phyloP scores from a whole-genome alignment of 1,140 invertebrate species.

The Telenomus remus region DNA sequence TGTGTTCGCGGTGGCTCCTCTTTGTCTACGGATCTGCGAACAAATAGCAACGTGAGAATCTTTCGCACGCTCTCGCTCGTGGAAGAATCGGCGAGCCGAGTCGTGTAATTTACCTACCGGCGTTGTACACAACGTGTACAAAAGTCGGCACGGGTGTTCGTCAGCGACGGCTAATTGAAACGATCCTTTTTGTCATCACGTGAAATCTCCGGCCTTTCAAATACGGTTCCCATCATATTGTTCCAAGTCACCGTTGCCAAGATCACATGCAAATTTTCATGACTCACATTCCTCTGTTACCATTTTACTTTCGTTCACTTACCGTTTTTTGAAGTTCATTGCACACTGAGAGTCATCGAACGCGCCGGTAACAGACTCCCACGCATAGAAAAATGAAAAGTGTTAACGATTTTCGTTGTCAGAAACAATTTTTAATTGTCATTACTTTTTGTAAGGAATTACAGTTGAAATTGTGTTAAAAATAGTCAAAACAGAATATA shows the following conservation, averaged over 20 bases:
- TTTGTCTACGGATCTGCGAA: conserved; percentile 46
- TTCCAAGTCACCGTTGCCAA: conserved; percentile 44
- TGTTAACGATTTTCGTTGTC: too few species aligned
- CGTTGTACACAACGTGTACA: conserved; percentile 41
- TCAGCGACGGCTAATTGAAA: conserved; percentile 48
- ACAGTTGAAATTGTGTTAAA: too few species aligned
- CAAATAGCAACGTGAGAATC: conserved; percentile 60
- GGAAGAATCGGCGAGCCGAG: conserved; percentile 19
- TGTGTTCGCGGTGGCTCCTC: conserved; percentile 5
- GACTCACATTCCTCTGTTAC: conserved; percentile 36
- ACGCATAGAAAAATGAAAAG: too few species aligned
- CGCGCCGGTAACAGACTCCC: not conserved
- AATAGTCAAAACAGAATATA: too few species aligned
- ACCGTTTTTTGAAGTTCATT: conserved; percentile 46
- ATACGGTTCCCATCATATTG: conserved; percentile 56
- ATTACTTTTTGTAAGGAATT: too few species aligned
- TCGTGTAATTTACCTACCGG: conserved; percentile 34
- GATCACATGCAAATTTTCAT: conserved; percentile 53
- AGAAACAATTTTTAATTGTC: too few species aligned
- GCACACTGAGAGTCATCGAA: conserved; percentile 27
- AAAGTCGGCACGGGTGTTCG: conserved; percentile 25
- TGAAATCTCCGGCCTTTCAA: conserved; percentile 53
- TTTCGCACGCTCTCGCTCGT: conserved; percentile 64
- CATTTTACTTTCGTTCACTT: conserved; percentile 51
- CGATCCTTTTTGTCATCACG: conserved; percentile 56